Percentiles rank a stretch among this genome's conserved stretches.
Evolutionary conservation across 1,140 invertebrate genomes (phyloP).

Genomic region (Platorchestia sp.): DNA sequence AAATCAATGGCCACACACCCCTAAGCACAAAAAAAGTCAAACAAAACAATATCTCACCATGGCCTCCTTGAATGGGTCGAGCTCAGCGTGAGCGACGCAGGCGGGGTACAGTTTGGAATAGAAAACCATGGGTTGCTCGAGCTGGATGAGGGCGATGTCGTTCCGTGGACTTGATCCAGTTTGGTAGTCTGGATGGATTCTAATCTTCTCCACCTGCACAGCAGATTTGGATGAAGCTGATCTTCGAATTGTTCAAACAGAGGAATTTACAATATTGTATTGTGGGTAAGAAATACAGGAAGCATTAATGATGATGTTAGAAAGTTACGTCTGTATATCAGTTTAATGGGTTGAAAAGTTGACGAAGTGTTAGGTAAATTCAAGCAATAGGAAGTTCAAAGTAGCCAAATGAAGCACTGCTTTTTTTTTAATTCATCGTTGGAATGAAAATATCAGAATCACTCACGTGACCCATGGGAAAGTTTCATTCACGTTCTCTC

Average conservation of each 20-base stretch:
- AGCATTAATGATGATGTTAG: background rate
- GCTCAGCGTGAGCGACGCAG: background rate
- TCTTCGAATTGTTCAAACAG: too few relatives aligned
- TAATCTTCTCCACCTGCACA: background rate
- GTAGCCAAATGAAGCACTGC: background rate
- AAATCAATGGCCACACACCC: background rate
- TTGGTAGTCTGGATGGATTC: background rate
- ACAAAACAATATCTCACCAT: background rate
- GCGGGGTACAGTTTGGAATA: background rate
- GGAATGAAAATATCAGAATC: background rate
- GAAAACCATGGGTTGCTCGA: background rate
- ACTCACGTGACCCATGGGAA: background rate
- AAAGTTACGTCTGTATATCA: too few relatives aligned
- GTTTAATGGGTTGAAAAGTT: too few relatives aligned
- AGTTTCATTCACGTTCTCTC: background rate
- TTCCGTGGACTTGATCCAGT: background rate
- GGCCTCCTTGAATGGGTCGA: background rate
- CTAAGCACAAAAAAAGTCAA: background rate
- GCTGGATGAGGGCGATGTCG: constrained; percentile 15
- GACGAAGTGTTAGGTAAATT: background rate
- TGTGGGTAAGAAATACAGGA: background rate
- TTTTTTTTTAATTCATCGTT: background rate
- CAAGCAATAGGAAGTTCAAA: background rate
- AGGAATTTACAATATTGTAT: background rate
- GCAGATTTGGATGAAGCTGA: background rate